Evolutionary conservation across 1,140 invertebrate species (phyloP).

Genomic region (Cylas formicarius): DNA sequence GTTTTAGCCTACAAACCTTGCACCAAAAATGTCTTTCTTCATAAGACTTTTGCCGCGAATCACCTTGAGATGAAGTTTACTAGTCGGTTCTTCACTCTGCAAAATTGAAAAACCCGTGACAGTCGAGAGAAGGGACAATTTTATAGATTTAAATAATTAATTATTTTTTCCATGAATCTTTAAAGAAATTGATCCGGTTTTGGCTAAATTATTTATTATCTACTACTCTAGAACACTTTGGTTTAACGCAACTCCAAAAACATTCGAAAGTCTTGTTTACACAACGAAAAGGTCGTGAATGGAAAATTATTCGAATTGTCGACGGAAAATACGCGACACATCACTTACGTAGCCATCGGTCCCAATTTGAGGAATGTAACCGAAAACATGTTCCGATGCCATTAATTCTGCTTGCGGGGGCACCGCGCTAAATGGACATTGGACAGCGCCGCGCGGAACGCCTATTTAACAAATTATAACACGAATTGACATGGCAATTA

Average conservation of each 20-base stretch:
- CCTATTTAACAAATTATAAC: slow-evolving; percentile 1
- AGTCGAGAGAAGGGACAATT: too few relatives aligned
- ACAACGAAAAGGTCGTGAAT: slow-evolving; percentile 5
- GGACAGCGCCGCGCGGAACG: too few relatives aligned
- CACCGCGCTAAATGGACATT: too few relatives aligned
- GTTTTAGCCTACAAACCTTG: slow-evolving; percentile 58
- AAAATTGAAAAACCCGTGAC: too few relatives aligned
- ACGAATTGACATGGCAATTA: slow-evolving; percentile 13
- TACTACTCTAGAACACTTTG: not conserved
- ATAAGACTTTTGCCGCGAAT: slow-evolving; percentile 83
- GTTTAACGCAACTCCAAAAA: slow-evolving; percentile 9
- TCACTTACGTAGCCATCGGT: slow-evolving; percentile 39
- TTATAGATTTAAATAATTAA: too few relatives aligned
- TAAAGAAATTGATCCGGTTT: not conserved
- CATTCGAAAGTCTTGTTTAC: slow-evolving; percentile 1
- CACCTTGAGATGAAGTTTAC: slow-evolving; percentile 71
- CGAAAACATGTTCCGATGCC: slow-evolving; percentile 37
- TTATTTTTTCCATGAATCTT: not conserved
- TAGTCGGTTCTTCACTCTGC: slow-evolving; percentile 67
- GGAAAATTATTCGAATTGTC: slow-evolving; percentile 6
- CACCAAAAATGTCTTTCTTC: slow-evolving; percentile 97
- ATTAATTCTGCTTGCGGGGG: too few relatives aligned
- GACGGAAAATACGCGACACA: slow-evolving; percentile 5
- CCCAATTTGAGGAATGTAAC: slow-evolving; percentile 35
- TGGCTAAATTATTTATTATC: not conserved